phyloP scores from a whole-genome alignment of 2,113 vertebrate genomes.

The Antechinus stuartii region DNA sequence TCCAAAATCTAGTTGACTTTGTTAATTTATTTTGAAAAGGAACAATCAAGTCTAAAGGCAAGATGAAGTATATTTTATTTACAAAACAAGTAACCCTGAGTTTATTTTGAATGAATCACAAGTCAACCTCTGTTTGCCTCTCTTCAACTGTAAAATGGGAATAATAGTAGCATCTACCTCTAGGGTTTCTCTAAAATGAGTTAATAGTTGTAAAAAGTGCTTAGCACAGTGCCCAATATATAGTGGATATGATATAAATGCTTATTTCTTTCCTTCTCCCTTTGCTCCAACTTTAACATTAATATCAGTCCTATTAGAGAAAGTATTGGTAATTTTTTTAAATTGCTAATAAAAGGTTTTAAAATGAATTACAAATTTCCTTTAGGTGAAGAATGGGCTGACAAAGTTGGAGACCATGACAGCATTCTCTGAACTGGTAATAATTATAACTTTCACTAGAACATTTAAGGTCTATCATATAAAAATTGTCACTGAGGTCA shows the following conservation, averaged over 20 bases:
- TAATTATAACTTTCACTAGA: slow-evolving; percentile 20
- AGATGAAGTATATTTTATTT: slow-evolving; percentile 12
- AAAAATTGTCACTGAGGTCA: slow-evolving; percentile 18
- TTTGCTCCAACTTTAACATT: slow-evolving; percentile 3
- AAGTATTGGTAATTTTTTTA: neutral
- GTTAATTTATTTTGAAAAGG: neutral
- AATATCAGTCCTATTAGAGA: slow-evolving; percentile 49
- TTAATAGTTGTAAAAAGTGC: neutral
- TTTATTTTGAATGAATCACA: slow-evolving; percentile 31
- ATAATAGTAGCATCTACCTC: neutral
- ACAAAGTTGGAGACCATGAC: slow-evolving; percentile 1
- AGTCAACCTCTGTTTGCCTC: neutral
- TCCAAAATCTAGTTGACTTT: slow-evolving; percentile 47
- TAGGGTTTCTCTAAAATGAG: neutral
- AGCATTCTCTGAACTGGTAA: slow-evolving; percentile 23
- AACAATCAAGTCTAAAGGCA: neutral
- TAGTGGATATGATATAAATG: neutral
- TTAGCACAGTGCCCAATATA: neutral
- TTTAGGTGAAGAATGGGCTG: slow-evolving; percentile 27
- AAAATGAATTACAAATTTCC: slow-evolving; percentile 38
- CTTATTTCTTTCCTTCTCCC: neutral
- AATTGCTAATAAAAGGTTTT: slow-evolving; percentile 47
- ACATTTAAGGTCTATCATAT: slow-evolving; percentile 29
- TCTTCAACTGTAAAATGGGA: neutral
- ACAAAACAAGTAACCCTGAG: slow-evolving; percentile 15